A percentile compares a stretch with the other conserved stretches of the same genome.
Conservation (phyloP, 2,113 vertebrate species). For the Alaudala cheleensis region DNA sequence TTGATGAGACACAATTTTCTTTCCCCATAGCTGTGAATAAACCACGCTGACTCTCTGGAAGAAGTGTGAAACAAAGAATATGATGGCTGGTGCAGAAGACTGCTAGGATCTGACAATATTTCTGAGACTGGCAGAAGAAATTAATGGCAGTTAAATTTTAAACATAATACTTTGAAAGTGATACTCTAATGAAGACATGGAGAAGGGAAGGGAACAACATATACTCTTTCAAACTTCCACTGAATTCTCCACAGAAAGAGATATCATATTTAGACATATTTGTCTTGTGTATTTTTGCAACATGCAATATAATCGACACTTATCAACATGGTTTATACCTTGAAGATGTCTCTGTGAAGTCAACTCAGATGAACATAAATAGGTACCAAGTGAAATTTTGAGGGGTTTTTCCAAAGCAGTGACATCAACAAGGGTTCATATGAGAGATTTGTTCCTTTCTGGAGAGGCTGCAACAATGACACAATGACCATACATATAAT, state of each 20-base stretch:
- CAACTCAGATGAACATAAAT: background rate
- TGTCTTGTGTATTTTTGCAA: background rate
- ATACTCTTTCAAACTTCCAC: background rate
- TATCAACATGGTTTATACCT: background rate
- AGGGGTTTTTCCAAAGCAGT: rapidly evolving
- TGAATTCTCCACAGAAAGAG: background rate
- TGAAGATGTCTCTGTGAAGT: background rate
- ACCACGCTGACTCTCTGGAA: background rate
- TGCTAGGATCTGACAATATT: background rate
- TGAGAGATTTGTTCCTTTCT: background rate
- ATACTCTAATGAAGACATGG: background rate
- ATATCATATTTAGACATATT: background rate
- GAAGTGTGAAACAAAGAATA: background rate
- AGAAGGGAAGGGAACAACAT: background rate
- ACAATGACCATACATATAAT: background rate
- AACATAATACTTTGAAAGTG: background rate
- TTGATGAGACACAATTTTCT: background rate
- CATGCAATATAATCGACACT: background rate
- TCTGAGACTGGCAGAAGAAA: background rate
- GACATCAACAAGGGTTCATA: background rate
- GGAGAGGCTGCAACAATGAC: background rate
- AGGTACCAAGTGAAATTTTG: background rate
- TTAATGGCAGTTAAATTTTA: background rate
- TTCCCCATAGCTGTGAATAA: background rate
- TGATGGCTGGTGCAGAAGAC: background rate